Evolutionary conservation across 2,797 vertebrate species (phyloP).

Genomic region (Pyrrhura leucotis): DNA sequence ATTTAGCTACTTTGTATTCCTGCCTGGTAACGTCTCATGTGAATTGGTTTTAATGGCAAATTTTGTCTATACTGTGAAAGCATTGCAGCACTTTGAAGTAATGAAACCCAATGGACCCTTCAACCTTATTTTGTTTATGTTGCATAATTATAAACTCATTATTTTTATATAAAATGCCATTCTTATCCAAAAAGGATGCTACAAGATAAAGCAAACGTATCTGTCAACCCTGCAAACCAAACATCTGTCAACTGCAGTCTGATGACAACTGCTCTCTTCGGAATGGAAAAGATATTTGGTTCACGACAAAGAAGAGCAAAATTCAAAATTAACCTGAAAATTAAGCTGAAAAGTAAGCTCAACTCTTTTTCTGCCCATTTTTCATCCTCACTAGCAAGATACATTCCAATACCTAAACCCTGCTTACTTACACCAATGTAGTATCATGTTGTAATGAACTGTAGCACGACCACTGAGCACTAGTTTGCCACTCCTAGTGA

Average conservation of each 20-base stretch:
- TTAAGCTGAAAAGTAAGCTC: neutral
- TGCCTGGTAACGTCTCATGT: conserved; percentile 55
- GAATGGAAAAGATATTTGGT: neutral
- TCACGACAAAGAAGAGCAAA: neutral
- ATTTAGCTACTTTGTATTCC: conserved; percentile 50
- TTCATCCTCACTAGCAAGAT: neutral
- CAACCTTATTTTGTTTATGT: conserved; percentile 68
- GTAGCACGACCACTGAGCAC: neutral
- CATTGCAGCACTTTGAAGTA: conserved; percentile 64
- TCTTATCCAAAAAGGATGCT: neutral
- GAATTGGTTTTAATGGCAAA: conserved; percentile 54
- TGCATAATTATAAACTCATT: conserved; percentile 72
- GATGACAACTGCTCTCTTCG: neutral
- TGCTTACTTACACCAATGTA: neutral
- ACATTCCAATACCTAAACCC: neutral
- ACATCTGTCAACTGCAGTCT: neutral
- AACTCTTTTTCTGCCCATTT: neutral
- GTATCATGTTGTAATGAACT: rapidly evolving
- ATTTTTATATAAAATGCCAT: conserved; percentile 57
- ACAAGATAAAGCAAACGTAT: neutral
- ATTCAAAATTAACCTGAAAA: neutral
- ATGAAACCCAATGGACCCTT: conserved; percentile 74
- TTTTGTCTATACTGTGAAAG: conserved; percentile 54
- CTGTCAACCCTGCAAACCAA: neutral
- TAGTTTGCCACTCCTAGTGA: neutral